Conservation (phyloP, 2,113 vertebrate genomes). For the Pavo muticus region DNA sequence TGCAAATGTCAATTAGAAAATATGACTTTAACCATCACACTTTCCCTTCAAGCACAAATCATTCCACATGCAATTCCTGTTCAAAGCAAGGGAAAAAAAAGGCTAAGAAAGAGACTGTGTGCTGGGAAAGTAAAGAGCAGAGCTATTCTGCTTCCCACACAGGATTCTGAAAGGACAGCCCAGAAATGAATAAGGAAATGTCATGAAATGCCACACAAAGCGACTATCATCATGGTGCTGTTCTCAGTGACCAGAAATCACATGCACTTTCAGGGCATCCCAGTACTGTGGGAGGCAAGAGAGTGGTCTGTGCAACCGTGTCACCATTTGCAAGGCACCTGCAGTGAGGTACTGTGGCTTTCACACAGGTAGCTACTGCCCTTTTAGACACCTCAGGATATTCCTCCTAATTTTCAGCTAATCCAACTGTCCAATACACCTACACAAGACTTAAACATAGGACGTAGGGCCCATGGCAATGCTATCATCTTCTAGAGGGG, state of each 20-base stretch:
- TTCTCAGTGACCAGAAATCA: background rate
- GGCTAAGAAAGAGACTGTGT: background rate
- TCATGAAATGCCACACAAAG: background rate
- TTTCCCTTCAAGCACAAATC: background rate
- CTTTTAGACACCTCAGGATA: background rate
- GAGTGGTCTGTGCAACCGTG: background rate
- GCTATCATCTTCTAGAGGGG: background rate
- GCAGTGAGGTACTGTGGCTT: background rate
- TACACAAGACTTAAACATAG: background rate
- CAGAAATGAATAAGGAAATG: background rate
- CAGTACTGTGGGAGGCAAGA: background rate
- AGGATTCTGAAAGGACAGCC: background rate
- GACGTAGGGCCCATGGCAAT: background rate
- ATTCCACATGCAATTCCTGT: background rate
- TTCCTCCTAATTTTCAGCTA: background rate
- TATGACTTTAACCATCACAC: background rate
- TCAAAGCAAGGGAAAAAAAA: background rate
- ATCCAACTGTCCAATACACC: background rate
- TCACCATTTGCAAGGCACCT: background rate
- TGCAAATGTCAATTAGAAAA: constrained; percentile 49
- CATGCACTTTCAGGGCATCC: background rate
- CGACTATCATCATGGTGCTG: fast-evolving
- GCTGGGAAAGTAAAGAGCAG: background rate
- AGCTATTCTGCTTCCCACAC: background rate
- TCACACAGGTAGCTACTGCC: background rate